Evolutionary conservation across 2,797 vertebrate genomes (phyloP).

Genomic region (Amblyraja radiata): DNA sequence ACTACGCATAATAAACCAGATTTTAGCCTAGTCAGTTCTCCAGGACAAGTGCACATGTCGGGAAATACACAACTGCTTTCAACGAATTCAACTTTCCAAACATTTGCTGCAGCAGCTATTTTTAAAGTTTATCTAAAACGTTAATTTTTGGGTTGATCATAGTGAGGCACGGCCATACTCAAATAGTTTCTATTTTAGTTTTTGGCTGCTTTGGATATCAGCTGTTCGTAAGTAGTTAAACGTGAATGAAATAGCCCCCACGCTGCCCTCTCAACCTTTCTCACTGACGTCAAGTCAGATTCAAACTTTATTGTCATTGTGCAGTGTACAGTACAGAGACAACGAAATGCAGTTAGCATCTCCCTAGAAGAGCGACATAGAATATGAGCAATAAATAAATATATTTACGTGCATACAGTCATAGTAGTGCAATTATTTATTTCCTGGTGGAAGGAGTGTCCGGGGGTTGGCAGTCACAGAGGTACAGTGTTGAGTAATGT

Average conservation of each 20-base stretch:
- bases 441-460: too few species aligned
- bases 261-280: not conserved
- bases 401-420: too few species aligned
- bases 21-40: not conserved
- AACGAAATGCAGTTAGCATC: too few species aligned
- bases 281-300: not conserved
- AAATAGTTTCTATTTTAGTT: not conserved
- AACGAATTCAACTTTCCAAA: not conserved
- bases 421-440: too few species aligned
- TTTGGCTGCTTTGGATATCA: not conserved
- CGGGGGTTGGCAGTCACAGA: too few species aligned
- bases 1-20: not conserved
- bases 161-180: not conserved
- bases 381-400: too few species aligned
- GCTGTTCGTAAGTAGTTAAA: not conserved
- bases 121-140: not conserved
- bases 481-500: too few species aligned
- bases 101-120: not conserved
- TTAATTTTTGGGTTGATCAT: not conserved
- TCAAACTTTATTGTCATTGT: too few species aligned
- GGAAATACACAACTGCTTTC: not conserved
- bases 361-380: too few species aligned
- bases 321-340: too few species aligned
- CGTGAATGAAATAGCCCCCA: not conserved
- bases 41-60: not conserved